Percentiles rank a stretch among this genome's conserved stretches.
Conservation (phyloP, 2,113 vertebrate genomes). For the Guaruba guarouba region DNA sequence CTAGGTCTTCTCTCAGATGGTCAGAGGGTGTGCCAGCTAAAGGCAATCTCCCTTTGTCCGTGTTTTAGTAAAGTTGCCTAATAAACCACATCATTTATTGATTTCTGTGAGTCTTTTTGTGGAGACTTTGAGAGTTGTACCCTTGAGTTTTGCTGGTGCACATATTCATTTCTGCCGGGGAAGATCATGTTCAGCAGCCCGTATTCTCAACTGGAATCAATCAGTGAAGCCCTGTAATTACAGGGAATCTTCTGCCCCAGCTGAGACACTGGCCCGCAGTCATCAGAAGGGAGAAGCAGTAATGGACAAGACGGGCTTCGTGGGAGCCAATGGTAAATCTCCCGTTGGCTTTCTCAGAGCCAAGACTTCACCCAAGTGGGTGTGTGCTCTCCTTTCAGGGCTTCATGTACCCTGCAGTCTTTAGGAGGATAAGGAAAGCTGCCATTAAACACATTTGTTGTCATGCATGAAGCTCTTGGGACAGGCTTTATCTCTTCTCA, state of each 20-base stretch:
- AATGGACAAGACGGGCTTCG: not conserved
- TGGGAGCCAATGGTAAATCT: not conserved
- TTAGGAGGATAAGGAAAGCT: not conserved
- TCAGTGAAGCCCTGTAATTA: not conserved
- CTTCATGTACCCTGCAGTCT: not conserved
- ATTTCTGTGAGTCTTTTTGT: not conserved
- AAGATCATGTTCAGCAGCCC: not conserved
- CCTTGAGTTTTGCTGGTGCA: not conserved
- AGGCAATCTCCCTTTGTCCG: not conserved
- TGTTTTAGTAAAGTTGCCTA: not conserved
- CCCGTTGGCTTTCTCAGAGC: not conserved
- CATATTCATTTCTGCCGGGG: not conserved
- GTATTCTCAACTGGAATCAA: not conserved
- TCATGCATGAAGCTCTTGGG: slow-evolving; percentile 24
- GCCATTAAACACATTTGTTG: slow-evolving; percentile 42
- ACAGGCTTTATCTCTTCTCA: slow-evolving; percentile 49
- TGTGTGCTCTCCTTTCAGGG: not conserved
- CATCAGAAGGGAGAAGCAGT: not conserved
- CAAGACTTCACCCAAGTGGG: not conserved
- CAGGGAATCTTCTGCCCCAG: not conserved
- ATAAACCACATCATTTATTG: not conserved
- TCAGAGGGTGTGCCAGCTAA: not conserved
- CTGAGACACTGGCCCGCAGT: not conserved
- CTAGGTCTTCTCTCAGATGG: not conserved
- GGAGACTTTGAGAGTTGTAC: not conserved